These are phyloP conservation scores for Silurus lanzhouensis DNA, from an alignment of 2,797 vertebrate genomes.

Conservation along the genomic window DNA sequence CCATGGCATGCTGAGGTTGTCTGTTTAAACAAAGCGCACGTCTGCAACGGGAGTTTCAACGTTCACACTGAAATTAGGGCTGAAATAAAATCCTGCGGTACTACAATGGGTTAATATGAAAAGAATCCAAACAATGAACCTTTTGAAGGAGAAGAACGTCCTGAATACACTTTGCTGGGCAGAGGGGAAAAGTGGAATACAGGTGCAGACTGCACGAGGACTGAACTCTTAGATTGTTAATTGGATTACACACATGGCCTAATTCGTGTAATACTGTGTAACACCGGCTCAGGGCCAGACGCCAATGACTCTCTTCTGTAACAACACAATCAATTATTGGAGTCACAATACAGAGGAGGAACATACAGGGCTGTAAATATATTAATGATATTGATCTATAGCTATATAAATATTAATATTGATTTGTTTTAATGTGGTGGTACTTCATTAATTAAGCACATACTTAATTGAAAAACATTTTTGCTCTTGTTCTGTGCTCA, in stretches of 20 bases:
- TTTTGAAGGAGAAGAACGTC: background rate
- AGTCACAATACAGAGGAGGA: background rate
- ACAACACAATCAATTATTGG: background rate
- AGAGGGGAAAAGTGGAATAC: background rate
- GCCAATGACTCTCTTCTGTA: no score
- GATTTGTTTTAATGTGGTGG: background rate
- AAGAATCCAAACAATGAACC: background rate
- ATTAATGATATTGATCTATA: background rate
- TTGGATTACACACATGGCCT: constrained; percentile 48
- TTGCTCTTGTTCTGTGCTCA: no score
- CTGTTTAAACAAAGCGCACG: background rate
- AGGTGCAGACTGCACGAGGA: background rate
- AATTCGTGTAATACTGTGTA: constrained; percentile 18
- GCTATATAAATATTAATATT: background rate
- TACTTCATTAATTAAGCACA: no score
- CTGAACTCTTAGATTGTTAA: constrained; percentile 32
- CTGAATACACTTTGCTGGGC: no score
- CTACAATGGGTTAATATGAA: background rate
- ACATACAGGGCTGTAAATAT: background rate
- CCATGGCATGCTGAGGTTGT: background rate
- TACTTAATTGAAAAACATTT: no score
- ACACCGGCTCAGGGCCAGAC: background rate
- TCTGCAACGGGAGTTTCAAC: background rate
- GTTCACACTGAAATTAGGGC: background rate
- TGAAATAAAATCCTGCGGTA: background rate